Evolutionary conservation across 2,888 invertebrate species (phyloP).

Genomic region (Pachycephus smyrnensis): DNA sequence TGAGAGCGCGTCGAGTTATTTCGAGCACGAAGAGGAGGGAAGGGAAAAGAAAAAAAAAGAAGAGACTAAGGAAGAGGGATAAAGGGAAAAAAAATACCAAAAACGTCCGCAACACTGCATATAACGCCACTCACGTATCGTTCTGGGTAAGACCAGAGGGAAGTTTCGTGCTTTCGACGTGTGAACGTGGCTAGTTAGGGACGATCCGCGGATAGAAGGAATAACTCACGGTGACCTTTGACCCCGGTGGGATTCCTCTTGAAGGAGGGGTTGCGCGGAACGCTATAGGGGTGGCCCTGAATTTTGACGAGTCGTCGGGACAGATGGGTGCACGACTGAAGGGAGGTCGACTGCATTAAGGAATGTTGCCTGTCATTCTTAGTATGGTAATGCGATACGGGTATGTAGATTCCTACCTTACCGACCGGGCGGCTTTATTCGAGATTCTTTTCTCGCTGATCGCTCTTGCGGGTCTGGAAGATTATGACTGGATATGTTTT

Average conservation of each 20-base stretch:
- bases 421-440: no score
- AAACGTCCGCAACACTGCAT: no score
- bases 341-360: background rate
- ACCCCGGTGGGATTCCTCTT: constrained; percentile 1
- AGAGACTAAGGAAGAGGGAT: background rate
- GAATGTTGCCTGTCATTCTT: no score
- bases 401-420: no score
- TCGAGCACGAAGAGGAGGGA: background rate
- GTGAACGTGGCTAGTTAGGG: constrained; percentile 23
- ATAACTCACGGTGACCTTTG: constrained; percentile 17
- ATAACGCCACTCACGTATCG: background rate
- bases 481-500: no score
- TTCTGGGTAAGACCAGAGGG: background rate
- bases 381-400: no score
- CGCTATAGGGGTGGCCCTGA: background rate
- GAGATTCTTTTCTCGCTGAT: no score
- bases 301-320: background rate
- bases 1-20: background rate
- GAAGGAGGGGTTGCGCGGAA: background rate
- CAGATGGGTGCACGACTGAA: background rate
- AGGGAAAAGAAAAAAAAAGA: background rate
- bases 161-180: constrained; percentile 20
- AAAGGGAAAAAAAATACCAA: background rate
- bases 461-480: no score
- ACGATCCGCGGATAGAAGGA: constrained; percentile 13